Base-by-base conservation (phyloP, 2,888 invertebrate species). In the Caenorhabditis sulstoni region DNA sequence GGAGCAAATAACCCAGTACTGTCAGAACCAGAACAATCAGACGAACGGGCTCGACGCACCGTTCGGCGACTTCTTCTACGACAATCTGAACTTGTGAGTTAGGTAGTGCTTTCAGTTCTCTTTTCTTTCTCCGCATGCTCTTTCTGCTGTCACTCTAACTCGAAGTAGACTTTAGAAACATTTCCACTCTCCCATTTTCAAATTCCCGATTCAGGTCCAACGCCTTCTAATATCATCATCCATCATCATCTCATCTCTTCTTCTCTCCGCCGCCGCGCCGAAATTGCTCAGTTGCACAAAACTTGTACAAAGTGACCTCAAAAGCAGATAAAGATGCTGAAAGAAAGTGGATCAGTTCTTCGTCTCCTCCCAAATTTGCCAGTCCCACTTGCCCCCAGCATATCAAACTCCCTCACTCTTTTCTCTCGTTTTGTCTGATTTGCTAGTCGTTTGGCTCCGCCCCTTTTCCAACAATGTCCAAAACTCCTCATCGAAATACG, bases 11-110 rank as follows among this genome's bases (percentile, higher is more conserved):
- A 79, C 39, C 41, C 66, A 50, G 35, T 79, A 68, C 55, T 71
- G 49, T 39, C 55, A 65, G 37, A 29, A 29, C 29, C 52, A 64
- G 23, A 62, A 79, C 14, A 79, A 68, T 35, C 68, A 64, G 41
- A 20, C 73, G 12, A 67, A 61, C 22, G 62, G 68, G 3, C 49
- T 77, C 11, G 77, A 71, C 29, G 5, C 73, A 14, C 14, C 78
- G 18, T 79, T 77, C 22, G 70, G 65, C 58, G 78, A 78, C n/a
- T 78, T 73, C 45, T 73, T 73, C 71, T 78, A 78, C 70, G 78
- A 78, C 44, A 71, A 78, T 66, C 59, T 71, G 35, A 71, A 78
- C 50, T 73, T 78, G 78, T 71, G 61, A 71, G 71, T 71, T 55
- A 71, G 71, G 71, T 71, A 71, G 71, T 64, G 64, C 45, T 64